These are phyloP conservation scores for Drosophila jambulina DNA, from an alignment of 1,140 invertebrate genomes.

Conservation along the genomic window DNA sequence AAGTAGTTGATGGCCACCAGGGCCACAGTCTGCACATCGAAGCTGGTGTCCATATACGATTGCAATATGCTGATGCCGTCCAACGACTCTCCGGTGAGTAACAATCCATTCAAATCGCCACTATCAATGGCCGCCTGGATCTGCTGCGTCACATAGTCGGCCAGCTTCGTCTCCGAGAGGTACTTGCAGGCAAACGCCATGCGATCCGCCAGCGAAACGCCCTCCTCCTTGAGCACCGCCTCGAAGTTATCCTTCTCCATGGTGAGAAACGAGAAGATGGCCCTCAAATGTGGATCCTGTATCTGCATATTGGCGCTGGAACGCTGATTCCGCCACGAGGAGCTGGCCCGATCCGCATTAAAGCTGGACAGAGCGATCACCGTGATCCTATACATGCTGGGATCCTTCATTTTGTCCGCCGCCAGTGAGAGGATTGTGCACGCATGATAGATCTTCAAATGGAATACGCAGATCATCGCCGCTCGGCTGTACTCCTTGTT, in stretches of 20 bases:
- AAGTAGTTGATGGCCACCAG: conserved; percentile 92
- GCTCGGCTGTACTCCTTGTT: conserved; percentile 90
- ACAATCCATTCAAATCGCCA: conserved; percentile 93
- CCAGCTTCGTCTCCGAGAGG: conserved; percentile 92
- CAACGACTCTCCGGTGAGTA: conserved; percentile 92
- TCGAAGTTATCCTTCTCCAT: conserved; percentile 92
- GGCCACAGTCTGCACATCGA: conserved; percentile 95
- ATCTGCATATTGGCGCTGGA: conserved; percentile 89
- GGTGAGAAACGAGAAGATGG: conserved; percentile 96
- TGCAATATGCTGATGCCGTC: conserved; percentile 94
- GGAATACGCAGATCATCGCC: conserved; percentile 95
- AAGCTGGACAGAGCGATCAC: conserved; percentile 96
- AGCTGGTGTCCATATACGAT: conserved; percentile 94
- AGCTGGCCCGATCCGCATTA: conserved; percentile 91
- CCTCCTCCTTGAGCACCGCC: conserved; percentile 91
- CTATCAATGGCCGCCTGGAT: conserved; percentile 89
- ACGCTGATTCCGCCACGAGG: conserved; percentile 94
- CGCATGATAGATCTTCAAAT: conserved; percentile 92
- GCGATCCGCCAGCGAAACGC: conserved; percentile 94
- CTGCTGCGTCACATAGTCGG: conserved; percentile 91
- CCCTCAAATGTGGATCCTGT: conserved; percentile 94
- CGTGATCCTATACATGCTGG: conserved; percentile 88
- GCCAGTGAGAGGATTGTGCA: conserved; percentile 93
- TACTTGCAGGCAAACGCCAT: conserved; percentile 97
- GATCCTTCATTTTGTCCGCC: conserved; percentile 84